These are phyloP conservation scores for Echinops telfairi DNA, from an alignment of 2,113 vertebrate species.

Conservation along the genomic window DNA sequence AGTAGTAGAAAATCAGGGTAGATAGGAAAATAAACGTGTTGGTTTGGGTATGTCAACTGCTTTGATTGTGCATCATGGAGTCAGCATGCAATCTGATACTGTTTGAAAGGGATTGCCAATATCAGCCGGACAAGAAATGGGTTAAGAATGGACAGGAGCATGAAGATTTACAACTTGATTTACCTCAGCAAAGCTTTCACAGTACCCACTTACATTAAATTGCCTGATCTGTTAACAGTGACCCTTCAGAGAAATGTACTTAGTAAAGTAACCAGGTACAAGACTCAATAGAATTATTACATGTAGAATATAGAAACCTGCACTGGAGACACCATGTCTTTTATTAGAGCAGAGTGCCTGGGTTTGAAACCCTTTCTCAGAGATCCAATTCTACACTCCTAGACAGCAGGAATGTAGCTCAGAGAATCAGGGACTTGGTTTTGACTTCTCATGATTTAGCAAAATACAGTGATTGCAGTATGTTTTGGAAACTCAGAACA, in stretches of 20 bases:
- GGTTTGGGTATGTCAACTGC: not conserved
- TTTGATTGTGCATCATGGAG: not conserved
- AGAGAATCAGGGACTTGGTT: not conserved
- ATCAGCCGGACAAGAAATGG: not conserved
- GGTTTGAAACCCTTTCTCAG: not conserved
- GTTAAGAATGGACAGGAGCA: not conserved
- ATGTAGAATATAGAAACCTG: not conserved
- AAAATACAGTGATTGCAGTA: not conserved
- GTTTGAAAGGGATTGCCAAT: not conserved
- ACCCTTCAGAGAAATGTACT: conserved; percentile 24
- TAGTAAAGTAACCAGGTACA: conserved; percentile 35
- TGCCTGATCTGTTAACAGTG: conserved; percentile 32
- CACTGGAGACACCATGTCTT: no score
- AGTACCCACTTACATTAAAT: not conserved
- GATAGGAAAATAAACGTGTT: conserved; percentile 20
- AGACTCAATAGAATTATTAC: not conserved
- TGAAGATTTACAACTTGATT: not conserved
- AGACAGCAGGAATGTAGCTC: not conserved
- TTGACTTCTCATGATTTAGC: not conserved
- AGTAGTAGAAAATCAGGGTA: not conserved
- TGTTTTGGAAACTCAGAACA: not conserved
- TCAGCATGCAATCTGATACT: not conserved
- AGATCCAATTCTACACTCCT: not conserved
- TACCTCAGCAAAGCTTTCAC: not conserved
- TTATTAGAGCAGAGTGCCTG: not conserved